Conservation (phyloP, 2,797 vertebrate species). For the Phoebastria nigripes region DNA sequence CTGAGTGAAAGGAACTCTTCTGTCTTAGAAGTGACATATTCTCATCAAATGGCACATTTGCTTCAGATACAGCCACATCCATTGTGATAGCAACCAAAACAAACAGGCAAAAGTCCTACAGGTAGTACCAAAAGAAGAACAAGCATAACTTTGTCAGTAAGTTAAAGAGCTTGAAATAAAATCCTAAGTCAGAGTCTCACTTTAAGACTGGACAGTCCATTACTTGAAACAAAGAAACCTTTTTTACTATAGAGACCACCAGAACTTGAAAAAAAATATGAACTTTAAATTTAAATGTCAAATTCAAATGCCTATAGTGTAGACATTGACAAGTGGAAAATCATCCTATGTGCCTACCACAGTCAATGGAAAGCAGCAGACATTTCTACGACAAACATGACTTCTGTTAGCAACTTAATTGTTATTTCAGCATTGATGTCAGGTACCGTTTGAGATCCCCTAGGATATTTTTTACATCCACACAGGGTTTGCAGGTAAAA, state of each 20-base stretch:
- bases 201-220: neutral
- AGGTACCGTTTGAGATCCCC: neutral
- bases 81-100: neutral
- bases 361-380: neutral
- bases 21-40: neutral
- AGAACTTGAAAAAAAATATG: neutral
- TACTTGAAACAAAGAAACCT: neutral
- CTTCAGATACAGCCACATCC: neutral
- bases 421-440: neutral
- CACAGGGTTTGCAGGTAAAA: neutral
- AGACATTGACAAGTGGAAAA: neutral
- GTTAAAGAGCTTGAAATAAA: neutral
- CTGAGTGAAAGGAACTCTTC: neutral
- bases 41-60: neutral
- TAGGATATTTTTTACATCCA: neutral
- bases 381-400: neutral
- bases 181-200: neutral
- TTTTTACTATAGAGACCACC: neutral
- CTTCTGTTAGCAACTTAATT: neutral
- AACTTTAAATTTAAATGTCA: neutral
- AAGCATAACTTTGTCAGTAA: neutral
- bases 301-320: neutral
- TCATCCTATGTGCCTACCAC: neutral
- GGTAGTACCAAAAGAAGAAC: neutral
- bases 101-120: neutral